Evolutionary conservation across 2,797 vertebrate species (phyloP), one percentile per base, ranked within the genome.

Genomic region (Yasuhikotakia modesta): DNA sequence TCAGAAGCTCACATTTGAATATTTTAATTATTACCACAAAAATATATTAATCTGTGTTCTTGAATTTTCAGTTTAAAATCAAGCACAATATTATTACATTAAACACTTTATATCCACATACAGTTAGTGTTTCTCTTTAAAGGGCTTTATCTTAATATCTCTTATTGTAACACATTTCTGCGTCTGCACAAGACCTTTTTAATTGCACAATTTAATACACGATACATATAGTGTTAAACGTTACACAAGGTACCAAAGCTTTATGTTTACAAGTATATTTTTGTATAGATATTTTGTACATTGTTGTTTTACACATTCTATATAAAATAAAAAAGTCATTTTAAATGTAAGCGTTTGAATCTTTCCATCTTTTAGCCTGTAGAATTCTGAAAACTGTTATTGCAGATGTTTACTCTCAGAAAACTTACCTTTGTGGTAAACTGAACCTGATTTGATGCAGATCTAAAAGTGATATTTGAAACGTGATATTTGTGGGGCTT

Each of bases 201-300:
- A 87, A 87, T 87, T 87, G 85, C 90, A 85, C 83, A 83, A 86
- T 87, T 87, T 60, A 81, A 19, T 77, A 79, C 80, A 82, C 61
- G 73, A 5, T 35, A 35, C 35, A 35, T 53, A 78, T 78, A 64
- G 63, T 76, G 71, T 55, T 79, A 85, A 87, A 85, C n/a, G 87
- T 87, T 88, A 79, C 84, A 90, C 89, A 92, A 73, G 90, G 90
- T 93, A 94, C 93, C 93, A 94, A 94, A 94, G 93, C 79, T 89
- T 89, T 90, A 91, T 86, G 89, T 93, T 91, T 93, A 92, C 87
- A 91, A 87, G 85, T 93, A 88, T 93, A 91, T 92, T 92, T 93
- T 92, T 92, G 81, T 89, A 91, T 89, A 87, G 85, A 75, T 84
- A 83, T 91, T 93, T 91, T 91, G 71, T 90, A 91, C 91, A 81